phyloP scores from a whole-genome alignment of 2,888 invertebrate species.

The Platycheirus albimanus region DNA sequence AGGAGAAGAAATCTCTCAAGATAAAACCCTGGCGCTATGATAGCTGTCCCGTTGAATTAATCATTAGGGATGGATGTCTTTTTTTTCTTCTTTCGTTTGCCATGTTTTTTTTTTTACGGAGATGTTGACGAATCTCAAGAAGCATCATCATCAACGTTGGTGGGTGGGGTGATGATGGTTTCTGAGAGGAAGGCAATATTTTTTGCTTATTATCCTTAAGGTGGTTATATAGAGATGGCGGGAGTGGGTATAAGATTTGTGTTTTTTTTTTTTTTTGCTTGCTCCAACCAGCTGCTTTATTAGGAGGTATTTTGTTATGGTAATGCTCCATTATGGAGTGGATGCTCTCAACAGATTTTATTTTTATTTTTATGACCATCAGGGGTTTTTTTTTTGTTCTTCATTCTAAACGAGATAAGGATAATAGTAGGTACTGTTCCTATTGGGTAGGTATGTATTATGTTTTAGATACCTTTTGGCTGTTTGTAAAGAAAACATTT shows the following conservation, averaged over 20 bases:
- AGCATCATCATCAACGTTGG: background rate
- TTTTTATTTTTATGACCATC: conserved; percentile 12
- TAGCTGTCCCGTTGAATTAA: conserved; percentile 47
- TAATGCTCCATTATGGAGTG: background rate
- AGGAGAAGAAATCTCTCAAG: background rate
- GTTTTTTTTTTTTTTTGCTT: no score
- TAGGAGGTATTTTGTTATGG: background rate
- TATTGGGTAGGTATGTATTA: background rate
- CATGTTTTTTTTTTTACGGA: no score
- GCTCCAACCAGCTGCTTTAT: background rate
- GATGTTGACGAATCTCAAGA: background rate
- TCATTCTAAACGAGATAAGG: background rate
- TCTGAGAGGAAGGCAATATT: background rate
- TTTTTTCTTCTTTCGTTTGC: conserved; percentile 30
- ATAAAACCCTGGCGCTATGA: conserved; percentile 18
- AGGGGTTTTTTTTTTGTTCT: background rate
- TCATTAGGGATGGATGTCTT: conserved; percentile 40
- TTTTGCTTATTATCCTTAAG: background rate
- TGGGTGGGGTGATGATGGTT: no score
- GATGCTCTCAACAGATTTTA: conserved; percentile 2
- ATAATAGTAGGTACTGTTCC: background rate
- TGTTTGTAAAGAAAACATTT: background rate
- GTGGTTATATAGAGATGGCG: no score
- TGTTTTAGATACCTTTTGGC: background rate
- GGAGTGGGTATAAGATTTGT: background rate